Conservation (phyloP, 2,113 vertebrate species). For the Axis porcinus region DNA sequence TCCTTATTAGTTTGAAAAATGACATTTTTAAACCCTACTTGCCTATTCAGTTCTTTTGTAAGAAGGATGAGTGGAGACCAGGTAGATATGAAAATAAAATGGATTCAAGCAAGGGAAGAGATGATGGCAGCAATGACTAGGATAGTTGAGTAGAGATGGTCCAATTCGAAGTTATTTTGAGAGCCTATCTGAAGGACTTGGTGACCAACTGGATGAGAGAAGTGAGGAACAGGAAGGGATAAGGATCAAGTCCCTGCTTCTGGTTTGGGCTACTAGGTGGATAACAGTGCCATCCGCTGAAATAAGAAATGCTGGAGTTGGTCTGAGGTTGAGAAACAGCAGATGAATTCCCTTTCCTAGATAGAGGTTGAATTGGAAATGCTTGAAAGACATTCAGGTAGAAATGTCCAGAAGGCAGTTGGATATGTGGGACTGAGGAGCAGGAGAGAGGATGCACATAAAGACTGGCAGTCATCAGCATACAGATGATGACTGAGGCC, state of each 20-base stretch:
- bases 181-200: neutral
- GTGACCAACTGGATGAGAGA: neutral
- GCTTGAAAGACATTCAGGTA: neutral
- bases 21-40: constrained; percentile 30
- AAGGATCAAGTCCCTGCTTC: neutral
- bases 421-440: neutral
- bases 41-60: constrained; percentile 5
- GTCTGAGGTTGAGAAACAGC: neutral
- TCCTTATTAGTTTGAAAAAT: constrained; percentile 52
- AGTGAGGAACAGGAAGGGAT: neutral
- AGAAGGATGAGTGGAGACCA: neutral
- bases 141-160: neutral
- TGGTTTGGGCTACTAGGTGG: neutral
- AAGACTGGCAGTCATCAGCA: neutral
- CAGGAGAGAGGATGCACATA: neutral
- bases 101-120: neutral
- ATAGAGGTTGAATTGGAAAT: neutral
- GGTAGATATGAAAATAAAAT: neutral
- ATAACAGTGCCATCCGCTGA: neutral
- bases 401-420: neutral
- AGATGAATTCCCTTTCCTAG: neutral
- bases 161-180: neutral
- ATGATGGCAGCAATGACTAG: neutral
- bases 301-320: neutral
- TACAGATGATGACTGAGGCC: neutral